These are phyloP conservation scores for Sebastes aleutianus DNA, from an alignment of 2,797 vertebrate species.

Conservation along the genomic window DNA sequence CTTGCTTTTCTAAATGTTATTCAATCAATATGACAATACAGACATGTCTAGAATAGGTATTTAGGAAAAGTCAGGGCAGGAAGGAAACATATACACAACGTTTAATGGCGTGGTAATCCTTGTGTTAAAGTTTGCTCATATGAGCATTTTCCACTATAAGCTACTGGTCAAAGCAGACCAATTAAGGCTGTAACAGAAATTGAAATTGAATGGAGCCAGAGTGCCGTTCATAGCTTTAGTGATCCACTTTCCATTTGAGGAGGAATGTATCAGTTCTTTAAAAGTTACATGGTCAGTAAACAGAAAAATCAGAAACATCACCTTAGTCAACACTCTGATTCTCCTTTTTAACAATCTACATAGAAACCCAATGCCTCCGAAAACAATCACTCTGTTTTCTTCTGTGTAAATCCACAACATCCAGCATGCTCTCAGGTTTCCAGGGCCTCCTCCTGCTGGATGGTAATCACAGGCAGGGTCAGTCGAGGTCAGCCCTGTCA, in stretches of 20 bases:
- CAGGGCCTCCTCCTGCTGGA: constrained; percentile 30
- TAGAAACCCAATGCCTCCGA: neutral
- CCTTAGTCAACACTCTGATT: neutral
- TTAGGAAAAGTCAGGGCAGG: no score
- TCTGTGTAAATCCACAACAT: constrained; percentile 11
- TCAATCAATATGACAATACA: no score
- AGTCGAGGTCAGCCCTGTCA: constrained; percentile 54
- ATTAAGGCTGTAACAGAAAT: neutral
- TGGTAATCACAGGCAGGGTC: constrained; percentile 47
- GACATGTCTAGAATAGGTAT: no score
- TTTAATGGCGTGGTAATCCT: no score
- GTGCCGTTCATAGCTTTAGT: neutral
- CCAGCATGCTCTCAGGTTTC: constrained; percentile 24
- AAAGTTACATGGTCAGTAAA: neutral
- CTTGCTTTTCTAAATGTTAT: no score
- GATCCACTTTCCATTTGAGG: neutral
- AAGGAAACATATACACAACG: no score
- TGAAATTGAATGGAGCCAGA: neutral
- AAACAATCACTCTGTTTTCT: neutral
- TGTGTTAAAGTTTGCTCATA: no score
- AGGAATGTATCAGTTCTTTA: neutral
- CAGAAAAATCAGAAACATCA: neutral
- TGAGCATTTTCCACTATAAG: neutral
- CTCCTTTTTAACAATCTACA: neutral
- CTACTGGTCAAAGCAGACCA: neutral